phyloP scores from a whole-genome alignment of 1,140 invertebrate species.

The Diachasma alloeum region DNA sequence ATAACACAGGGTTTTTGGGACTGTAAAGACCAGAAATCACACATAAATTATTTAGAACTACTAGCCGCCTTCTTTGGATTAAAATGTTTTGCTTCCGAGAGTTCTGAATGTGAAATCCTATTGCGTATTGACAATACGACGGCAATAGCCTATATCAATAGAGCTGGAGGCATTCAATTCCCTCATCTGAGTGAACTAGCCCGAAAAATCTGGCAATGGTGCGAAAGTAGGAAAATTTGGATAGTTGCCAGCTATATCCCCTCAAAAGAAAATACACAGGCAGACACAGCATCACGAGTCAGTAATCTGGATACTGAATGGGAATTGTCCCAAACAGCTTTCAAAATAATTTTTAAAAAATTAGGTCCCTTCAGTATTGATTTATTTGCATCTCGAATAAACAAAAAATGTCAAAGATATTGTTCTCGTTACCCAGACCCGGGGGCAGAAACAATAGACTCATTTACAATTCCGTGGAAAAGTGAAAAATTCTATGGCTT shows the following conservation, averaged over 20 bases:
- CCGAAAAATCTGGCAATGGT: conserved; percentile 3
- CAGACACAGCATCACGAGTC: background rate
- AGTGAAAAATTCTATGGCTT: conserved; percentile 17
- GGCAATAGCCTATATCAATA: no score
- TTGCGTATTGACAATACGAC: no score
- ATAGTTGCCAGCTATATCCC: background rate
- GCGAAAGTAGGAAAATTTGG: conserved; percentile 1
- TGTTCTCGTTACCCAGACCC: conserved; percentile 19
- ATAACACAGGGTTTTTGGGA: background rate
- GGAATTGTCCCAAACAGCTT: no score
- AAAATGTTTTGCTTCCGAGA: background rate
- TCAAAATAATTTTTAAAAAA: background rate
- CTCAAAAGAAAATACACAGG: background rate
- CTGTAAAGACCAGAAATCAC: background rate
- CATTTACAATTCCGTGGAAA: conserved; percentile 24
- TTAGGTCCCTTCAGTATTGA: background rate
- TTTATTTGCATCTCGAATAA: conserved; percentile 24
- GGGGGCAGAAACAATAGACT: conserved; percentile 7
- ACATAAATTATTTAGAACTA: background rate
- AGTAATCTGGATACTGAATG: background rate
- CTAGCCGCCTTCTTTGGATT: conserved; percentile 28
- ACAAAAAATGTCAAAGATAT: conserved; percentile 20
- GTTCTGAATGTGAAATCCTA: no score
- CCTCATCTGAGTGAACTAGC: no score
- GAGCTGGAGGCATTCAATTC: no score